Evolutionary conservation across 2,888 invertebrate genomes (phyloP), one percentile per base, ranked within the genome.

Genomic region (Theretra japonica): DNA sequence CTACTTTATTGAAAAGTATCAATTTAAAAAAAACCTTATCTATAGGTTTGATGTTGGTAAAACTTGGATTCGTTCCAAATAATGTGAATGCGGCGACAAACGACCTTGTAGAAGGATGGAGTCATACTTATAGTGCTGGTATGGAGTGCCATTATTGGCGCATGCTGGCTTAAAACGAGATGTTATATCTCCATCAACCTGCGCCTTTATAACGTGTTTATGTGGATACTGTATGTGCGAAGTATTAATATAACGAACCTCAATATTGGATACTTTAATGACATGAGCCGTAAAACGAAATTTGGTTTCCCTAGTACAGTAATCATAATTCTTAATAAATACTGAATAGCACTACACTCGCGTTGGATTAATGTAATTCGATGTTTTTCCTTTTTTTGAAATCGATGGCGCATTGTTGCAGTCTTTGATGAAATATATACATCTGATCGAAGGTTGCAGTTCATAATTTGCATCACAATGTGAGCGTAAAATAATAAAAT

Each of bases 31-130:
- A 25, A 33, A 33, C n/a, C 41, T 25, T 25, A 25, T 58, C 53
- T 53, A 53, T 6, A 53, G 15, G 7, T n/a, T 0, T 53, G 65
- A 73, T 76, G 76, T 79, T 71, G 73, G 75, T 76, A 80, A 82
- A 80, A 72, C 76, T 82, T 85, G 85, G 84, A 84, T 79, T 75
- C 70, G 77, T 75, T 82, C 85, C 85, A 85, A 85, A 76, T 76
- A 73, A 78, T 76, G 75, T 76, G 76, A 74, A 77, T 77, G 69
- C 75, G 75, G 74, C 73, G 77, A 72, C 73, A 72, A 70, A 72
- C 74, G 78, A 75, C 84, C 83, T 81, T 84, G 79, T n/a, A 57
- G 72, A 69, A 72, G 75, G 71, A 73, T 70, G 23, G 58, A 75
- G 60, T 70, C 75, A 73, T 71, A 73, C 78, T 76, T 75, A 65